These are phyloP conservation scores for Latheticus oryzae DNA, from an alignment of 2,888 invertebrate genomes.

Conservation along the genomic window DNA sequence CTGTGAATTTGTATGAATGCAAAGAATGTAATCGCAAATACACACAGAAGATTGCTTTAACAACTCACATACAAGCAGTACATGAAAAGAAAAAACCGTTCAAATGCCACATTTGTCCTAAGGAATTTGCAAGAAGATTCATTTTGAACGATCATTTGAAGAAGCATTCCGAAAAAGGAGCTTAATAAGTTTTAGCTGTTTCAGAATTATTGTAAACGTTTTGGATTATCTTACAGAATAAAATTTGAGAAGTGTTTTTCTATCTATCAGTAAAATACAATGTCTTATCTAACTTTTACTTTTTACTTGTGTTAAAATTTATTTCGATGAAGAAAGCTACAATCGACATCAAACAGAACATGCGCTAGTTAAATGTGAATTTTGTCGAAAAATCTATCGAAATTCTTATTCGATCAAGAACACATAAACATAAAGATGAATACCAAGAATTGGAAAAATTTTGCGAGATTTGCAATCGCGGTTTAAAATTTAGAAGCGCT, in stretches of 20 bases:
- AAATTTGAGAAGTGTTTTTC: not conserved
- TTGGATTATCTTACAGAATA: not conserved
- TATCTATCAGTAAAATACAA: no score
- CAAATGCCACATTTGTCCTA: slow-evolving; percentile 5
- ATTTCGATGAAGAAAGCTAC: no score
- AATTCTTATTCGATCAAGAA: no score
- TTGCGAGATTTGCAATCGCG: slow-evolving; percentile 10
- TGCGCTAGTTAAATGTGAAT: no score
- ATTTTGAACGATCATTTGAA: not conserved
- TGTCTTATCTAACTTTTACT: no score
- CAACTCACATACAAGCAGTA: slow-evolving; percentile 1
- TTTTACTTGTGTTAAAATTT: no score
- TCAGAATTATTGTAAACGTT: not conserved
- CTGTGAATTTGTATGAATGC: slow-evolving; percentile 65
- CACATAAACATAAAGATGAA: slow-evolving; percentile 6
- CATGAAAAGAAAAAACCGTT: slow-evolving; percentile 18
- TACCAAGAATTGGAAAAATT: not conserved
- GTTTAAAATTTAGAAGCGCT: not conserved
- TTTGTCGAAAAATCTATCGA: no score
- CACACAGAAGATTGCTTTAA: slow-evolving; percentile 1
- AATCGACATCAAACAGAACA: no score
- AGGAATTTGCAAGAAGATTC: slow-evolving; percentile 5
- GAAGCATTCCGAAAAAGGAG: not conserved
- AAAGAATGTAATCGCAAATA: slow-evolving; percentile 64
- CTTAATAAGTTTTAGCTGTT: not conserved